phyloP scores from a whole-genome alignment of 2,888 invertebrate species.

The Agonopterix subpropinquella region DNA sequence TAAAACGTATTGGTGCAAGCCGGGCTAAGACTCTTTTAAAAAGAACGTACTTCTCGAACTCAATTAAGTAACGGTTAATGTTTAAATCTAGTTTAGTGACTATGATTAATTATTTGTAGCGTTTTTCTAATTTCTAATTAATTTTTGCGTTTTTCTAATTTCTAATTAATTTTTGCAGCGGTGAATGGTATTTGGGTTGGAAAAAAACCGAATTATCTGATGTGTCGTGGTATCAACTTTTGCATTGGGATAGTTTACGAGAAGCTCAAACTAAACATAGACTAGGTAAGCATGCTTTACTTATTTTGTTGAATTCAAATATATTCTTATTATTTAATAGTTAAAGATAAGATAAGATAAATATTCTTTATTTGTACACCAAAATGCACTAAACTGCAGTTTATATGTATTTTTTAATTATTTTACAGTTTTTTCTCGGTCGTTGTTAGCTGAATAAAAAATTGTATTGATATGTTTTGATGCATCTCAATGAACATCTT shows the following conservation, averaged over 20 bases:
- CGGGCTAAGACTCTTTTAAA: too few species aligned
- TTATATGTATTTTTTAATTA: too few species aligned
- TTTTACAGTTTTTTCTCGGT: too few species aligned
- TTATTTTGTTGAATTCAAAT: too few species aligned
- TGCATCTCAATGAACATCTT: neutral
- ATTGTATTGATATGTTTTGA: neutral
- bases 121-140: neutral
- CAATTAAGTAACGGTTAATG: conserved; percentile 22
- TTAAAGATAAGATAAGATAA: too few species aligned
- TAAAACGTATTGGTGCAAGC: too few species aligned
- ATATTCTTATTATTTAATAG: too few species aligned
- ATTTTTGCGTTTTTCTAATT: conserved; percentile 59
- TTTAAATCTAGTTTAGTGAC: conserved; percentile 25
- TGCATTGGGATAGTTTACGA: conserved; percentile 96
- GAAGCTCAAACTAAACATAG: conserved; percentile 98
- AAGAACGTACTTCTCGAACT: neutral
- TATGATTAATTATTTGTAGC: conserved; percentile 27
- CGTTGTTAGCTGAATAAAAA: too few species aligned
- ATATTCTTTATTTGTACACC: too few species aligned
- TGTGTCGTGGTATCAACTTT: conserved; percentile 96
- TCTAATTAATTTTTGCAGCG: conserved; percentile 80
- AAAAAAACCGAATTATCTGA: conserved; percentile 91
- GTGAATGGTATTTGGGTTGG: conserved; percentile 97
- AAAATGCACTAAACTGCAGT: too few species aligned
- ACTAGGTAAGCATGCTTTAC: conserved; percentile 82